Conservation (phyloP, 2,113 vertebrate species). For the Osmerus eperlanus region DNA sequence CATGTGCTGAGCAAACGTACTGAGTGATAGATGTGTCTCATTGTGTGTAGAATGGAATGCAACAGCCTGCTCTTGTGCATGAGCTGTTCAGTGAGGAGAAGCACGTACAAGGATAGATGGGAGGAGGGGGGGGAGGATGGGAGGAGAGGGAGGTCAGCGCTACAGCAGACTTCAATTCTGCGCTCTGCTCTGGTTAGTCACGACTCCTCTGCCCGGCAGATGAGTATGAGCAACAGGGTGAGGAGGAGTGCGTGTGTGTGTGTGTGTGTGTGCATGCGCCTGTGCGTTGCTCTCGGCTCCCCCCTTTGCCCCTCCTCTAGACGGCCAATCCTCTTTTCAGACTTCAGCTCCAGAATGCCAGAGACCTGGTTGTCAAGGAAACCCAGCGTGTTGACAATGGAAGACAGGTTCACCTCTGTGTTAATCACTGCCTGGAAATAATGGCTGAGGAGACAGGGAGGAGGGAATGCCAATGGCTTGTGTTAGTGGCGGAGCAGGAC, state of each 20-base stretch:
- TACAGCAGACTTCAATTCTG: constrained; percentile 36
- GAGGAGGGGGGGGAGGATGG: background rate
- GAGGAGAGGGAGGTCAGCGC: background rate
- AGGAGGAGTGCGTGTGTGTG: constrained; percentile 9
- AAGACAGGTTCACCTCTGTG: constrained; percentile 61
- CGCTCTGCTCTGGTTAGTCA: constrained; percentile 59
- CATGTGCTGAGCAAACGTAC: constrained; percentile 1
- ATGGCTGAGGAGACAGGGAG: constrained; percentile 13
- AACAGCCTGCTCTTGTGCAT: constrained; percentile 13
- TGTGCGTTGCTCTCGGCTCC: constrained; percentile 20
- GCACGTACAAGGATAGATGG: constrained; percentile 34
- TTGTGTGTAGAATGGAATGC: constrained; percentile 4
- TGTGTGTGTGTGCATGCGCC: constrained; percentile 20
- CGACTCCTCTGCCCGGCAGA: constrained; percentile 64
- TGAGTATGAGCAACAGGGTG: constrained; percentile 62
- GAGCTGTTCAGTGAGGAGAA: constrained; percentile 25
- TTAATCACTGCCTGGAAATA: constrained; percentile 59
- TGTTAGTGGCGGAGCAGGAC: background rate
- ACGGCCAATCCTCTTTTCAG: constrained; percentile 38
- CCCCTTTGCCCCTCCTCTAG: constrained; percentile 20
- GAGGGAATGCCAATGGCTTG: background rate
- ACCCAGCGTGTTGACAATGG: constrained; percentile 63
- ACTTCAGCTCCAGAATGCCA: constrained; percentile 45
- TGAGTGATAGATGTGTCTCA: constrained; percentile 1
- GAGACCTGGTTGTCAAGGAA: constrained; percentile 67